Base-by-base conservation (phyloP, 1,140 invertebrate species). In the Steinernema khuongi region DNA sequence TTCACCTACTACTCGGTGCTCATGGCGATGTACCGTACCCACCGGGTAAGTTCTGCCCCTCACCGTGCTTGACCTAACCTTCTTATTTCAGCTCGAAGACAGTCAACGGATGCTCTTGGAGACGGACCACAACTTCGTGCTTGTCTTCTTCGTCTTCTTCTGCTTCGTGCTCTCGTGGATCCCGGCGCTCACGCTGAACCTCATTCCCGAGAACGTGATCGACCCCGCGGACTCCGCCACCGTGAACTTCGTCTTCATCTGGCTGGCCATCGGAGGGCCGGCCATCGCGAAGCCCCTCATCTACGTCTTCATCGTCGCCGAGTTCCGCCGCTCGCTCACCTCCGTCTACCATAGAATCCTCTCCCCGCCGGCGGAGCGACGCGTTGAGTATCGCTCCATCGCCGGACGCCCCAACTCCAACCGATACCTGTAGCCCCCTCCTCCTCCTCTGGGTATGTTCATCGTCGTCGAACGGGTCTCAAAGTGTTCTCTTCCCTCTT, bases 1-100 rank as follows among this genome's bases (percentile, higher is more conserved):
- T 94, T 96, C 87, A 94, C 94, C 72, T 95, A 95, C 86, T 89
- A 89, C 81, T 96, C 94, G 87, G 93, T 96, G 82, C 94, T 96
- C 87, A 90, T 71, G 4, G 44, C 33, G 18, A 41, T 43, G 70
- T 31, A 91, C 44, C 92, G 92, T 90, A 92, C 93, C 89, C 89
- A 90, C 72, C 90, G 89, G 84, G 85, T 94, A 33, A 89, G 89
- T 26, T n/a, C 44, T 1, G 29, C 29, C 18, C 71, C 29, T 11
- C 29, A 30, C 43, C 60, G 71, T 44, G n/a, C n/a, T 29, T 50
- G 32, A 43, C 28, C 14, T 70, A n/a, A 70, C 72, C 36, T 30
- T 29, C 1, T 60, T 14, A n/a, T 81, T 80, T 70, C 72, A 85
- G 79, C 69, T 85, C 19, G 81, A 84, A 68, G 82, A 85, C 66